Percentiles rank a stretch among this genome's conserved stretches.
Conservation (phyloP, 1,140 invertebrate species). For the Rhopalosiphum padi region DNA sequence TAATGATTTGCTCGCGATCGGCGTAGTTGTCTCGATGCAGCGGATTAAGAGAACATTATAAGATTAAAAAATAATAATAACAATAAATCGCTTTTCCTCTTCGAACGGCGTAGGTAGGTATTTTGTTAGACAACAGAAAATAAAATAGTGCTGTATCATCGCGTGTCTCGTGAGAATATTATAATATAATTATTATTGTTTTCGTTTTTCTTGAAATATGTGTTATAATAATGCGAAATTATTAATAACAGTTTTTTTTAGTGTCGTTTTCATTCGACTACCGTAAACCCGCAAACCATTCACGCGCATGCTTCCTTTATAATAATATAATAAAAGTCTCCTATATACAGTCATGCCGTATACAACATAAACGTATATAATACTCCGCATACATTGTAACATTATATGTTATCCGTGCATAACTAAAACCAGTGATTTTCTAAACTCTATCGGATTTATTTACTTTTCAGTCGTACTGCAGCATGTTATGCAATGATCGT, state of each 20-base stretch:
- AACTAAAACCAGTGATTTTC: not conserved
- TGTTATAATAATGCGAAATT: not conserved
- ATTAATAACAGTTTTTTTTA: not conserved
- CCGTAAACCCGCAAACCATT: not conserved
- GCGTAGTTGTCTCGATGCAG: not conserved
- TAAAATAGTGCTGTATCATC: not conserved
- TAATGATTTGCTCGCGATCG: not conserved
- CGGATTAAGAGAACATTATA: not conserved
- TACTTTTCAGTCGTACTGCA: constrained; percentile 1
- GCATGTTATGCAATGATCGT: not conserved
- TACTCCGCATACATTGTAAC: not conserved
- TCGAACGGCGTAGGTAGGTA: not conserved
- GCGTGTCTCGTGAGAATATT: not conserved
- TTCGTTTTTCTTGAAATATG: not conserved
- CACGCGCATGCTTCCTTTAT: not conserved
- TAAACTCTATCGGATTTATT: not conserved
- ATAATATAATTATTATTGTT: not conserved
- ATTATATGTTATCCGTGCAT: constrained; percentile 14
- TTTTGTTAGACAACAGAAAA: not conserved
- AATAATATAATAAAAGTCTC: not conserved
- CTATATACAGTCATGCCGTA: not conserved
- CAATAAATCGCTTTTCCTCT: not conserved
- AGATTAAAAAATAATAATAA: not conserved
- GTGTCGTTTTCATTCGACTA: not conserved
- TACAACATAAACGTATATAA: not conserved